Evolutionary conservation across 2,888 invertebrate genomes (phyloP).

Genomic region (Diplolepis rosae): DNA sequence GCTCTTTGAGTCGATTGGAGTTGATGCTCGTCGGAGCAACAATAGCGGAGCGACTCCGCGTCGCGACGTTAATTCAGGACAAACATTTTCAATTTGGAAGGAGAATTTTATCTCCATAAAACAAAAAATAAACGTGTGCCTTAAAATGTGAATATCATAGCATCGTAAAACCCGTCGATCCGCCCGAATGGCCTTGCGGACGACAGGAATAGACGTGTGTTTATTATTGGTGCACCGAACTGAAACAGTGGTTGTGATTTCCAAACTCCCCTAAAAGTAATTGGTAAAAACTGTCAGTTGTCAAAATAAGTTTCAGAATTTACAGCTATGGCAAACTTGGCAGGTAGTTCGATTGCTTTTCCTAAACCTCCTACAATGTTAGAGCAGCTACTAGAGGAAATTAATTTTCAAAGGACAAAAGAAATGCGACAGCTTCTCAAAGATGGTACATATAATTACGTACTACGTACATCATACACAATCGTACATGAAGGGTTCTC

Average conservation of each 20-base stretch:
- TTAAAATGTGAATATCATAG: slow-evolving; percentile 24
- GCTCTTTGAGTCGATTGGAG: too few species aligned
- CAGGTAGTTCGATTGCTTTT: slow-evolving; percentile 64
- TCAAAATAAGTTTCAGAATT: not conserved
- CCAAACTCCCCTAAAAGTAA: not conserved
- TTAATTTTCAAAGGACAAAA: slow-evolving; percentile 93
- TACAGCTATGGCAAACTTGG: slow-evolving; percentile 63
- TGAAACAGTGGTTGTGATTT: not conserved
- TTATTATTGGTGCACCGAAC: not conserved
- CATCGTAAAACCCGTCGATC: slow-evolving; percentile 21
- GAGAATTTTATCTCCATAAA: not conserved
- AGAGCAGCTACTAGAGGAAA: slow-evolving; percentile 91
- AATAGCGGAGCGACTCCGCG: slow-evolving; percentile 1
- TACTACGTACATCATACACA: too few species aligned
- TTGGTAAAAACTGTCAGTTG: not conserved
- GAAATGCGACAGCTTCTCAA: slow-evolving; percentile 92
- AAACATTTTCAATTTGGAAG: not conserved
- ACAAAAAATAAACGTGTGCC: not conserved
- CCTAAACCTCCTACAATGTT: slow-evolving; percentile 81
- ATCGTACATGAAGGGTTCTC: too few species aligned
- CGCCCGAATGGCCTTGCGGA: slow-evolving; percentile 23
- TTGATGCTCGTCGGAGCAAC: not conserved
- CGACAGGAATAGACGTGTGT: slow-evolving; percentile 14
- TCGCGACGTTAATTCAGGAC: not conserved
- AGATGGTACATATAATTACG: slow-evolving; percentile 79